Conservation (phyloP, 2,888 invertebrate genomes). For the Laspeyria flexula region DNA sequence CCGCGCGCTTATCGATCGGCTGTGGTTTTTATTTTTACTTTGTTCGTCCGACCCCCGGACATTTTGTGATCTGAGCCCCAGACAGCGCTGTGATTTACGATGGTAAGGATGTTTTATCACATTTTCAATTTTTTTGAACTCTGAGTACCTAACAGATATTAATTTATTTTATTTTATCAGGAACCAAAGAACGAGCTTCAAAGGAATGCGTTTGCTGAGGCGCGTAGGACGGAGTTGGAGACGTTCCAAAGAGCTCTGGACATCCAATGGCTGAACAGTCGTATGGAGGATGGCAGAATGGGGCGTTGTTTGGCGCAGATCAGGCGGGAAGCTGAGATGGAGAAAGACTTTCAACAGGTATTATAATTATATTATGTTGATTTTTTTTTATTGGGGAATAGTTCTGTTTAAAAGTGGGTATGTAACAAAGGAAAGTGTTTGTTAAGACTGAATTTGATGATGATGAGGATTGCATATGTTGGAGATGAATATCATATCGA, state of each 20-base stretch:
- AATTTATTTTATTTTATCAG: constrained; percentile 38
- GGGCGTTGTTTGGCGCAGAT: constrained; percentile 73
- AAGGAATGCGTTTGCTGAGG: constrained; percentile 59
- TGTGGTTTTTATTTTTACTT: background rate
- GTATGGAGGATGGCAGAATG: constrained; percentile 79
- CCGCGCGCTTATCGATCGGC: background rate
- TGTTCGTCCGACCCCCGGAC: background rate
- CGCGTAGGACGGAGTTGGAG: constrained; percentile 64
- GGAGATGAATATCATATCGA: too few species aligned
- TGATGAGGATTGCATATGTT: too few species aligned
- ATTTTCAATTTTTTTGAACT: background rate
- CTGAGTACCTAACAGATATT: background rate
- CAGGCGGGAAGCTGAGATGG: constrained; percentile 73
- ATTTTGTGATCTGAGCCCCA: background rate
- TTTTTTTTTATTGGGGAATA: background rate
- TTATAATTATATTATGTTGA: background rate
- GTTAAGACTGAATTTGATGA: too few species aligned
- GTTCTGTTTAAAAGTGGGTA: too few species aligned
- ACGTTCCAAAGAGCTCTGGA: constrained; percentile 68
- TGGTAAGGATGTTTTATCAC: background rate
- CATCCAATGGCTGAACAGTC: constrained; percentile 74
- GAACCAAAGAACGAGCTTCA: constrained; percentile 71
- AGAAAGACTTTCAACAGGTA: constrained; percentile 77
- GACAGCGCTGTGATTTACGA: background rate
- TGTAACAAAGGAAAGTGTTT: too few species aligned